Base-by-base conservation (phyloP, 2,113 vertebrate species). In the Motacilla tschutschensis region DNA sequence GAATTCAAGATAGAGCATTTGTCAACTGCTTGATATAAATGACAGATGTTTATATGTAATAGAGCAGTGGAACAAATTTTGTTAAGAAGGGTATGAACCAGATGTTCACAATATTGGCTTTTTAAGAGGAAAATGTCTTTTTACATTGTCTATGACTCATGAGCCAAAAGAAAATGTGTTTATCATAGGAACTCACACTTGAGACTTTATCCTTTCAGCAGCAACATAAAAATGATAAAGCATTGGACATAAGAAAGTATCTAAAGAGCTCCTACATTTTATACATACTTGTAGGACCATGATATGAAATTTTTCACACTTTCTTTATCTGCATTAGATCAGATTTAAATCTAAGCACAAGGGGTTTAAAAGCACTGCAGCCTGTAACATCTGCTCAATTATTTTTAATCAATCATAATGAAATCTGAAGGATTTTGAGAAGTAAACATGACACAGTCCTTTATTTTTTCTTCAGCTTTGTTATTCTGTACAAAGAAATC, bases 11-110 rank as follows among this genome's bases (percentile, higher is more conserved):
- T 36, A 83, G 87, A 83, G 64, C 93, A 77, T 95, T 95, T 96
- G 94, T 96, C 94, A 95, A 90, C 69, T 71, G 66, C 83, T 94
- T 95, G 96, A 96, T 94, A 89, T 92, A 96, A 95, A 95, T 95
- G 96, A 97, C 96, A 97, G 96, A 96, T 97, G 96, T 96, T 97
- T 95, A 94, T 94, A 92, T 94, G 95, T 95, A 96, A 96, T 90
- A 91, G 95, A 95, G 74, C 84, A 83, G 90, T 96, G 95, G 96
- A 97, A 95, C 94, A 91, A 96, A 97, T 96, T 96, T 95, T 77
- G 93, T 96, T 95, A 94, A 92, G 95, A 96, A 91, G 89, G 82
- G 92, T 95, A 96, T 92, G 92, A 94, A 89, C 96, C 97, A 97
- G 96, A 97, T 97, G 97, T 97, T 96, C 94, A 89, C 91, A 85